Evolutionary conservation across 2,888 invertebrate species (phyloP), one percentile per base, ranked within the genome.

Genomic region (Bursaphelenchus okinawaensis): DNA sequence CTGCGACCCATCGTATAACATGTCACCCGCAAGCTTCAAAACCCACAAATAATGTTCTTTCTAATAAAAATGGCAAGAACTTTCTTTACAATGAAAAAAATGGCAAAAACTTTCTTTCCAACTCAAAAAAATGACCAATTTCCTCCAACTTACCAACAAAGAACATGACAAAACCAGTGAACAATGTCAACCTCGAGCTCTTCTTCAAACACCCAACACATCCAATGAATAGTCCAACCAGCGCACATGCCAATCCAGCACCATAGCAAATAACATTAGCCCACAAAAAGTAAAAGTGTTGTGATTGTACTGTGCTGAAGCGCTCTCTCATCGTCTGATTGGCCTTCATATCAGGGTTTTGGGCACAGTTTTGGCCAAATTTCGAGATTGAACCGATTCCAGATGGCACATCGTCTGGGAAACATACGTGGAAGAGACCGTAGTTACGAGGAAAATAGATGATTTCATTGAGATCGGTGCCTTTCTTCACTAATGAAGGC

Each of bases 191-290:
- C 73, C 91, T 91, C 8, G 93, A 91, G 58, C 92, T 92, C 76
- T 94, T 88, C 84, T 91, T 90, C 92, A 94, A 96, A 84, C 95
- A 96, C 76, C 95, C 94, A 29, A 93, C 90, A 16, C 94, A 89
- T 66, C 95, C 95, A 63, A 93, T 92, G 88, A 93, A 91, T 86
- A 94, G 94, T 23, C 93, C 91, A 77, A 92, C 89, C 85, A 93
- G 91, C 75, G 93, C 89, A 54, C 92, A 88, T 77, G 92, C 87
- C 86, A 96, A 91, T 58, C 91, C 91, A 64, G 93, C 89, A 82
- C 93, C 91, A 87, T 93, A 93, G 76, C 94, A 87, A 40, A 92
- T 92, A 82, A 94, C 90, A 85, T 91, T 91, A 65, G 93, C 91
- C 75, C 95, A 88, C 73, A 92, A 91, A 89, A 95, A 90, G 62